Percentiles rank a stretch among this genome's conserved stretches.
Evolutionary conservation across 2,113 vertebrate genomes (phyloP).

Genomic region (Dipodomys ordii): DNA sequence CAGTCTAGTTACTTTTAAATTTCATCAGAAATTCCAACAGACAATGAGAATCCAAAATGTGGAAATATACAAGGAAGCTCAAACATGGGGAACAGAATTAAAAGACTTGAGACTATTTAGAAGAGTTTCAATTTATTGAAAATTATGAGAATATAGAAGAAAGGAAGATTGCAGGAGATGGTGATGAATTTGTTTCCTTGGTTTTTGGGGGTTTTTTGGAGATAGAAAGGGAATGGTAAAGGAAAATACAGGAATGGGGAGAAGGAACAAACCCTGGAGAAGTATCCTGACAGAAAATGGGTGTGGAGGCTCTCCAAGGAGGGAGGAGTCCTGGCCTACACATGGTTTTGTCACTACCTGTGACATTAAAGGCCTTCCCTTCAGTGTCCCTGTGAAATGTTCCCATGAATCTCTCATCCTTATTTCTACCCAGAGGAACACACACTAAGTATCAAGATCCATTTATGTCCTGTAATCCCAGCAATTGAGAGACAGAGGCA

Average conservation of each 20-base stretch:
- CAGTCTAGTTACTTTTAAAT: too few species aligned
- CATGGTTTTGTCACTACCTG: background rate
- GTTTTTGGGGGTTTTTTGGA: too few species aligned
- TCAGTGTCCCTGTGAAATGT: background rate
- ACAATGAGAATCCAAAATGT: too few species aligned
- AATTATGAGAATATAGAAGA: slow-evolving; percentile 1
- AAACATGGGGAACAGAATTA: too few species aligned
- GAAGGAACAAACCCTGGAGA: background rate
- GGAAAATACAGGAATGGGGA: slow-evolving; percentile 8
- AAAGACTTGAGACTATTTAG: too few species aligned
- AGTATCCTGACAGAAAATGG: background rate
- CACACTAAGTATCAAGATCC: background rate
- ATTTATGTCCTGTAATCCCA: background rate
- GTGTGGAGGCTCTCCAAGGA: background rate
- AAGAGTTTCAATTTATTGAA: background rate
- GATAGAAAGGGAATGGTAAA: background rate
- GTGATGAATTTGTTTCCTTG: too few species aligned
- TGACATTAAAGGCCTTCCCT: background rate
- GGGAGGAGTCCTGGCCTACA: background rate
- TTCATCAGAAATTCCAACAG: too few species aligned
- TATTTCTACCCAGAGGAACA: background rate
- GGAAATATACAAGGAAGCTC: too few species aligned
- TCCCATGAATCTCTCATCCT: background rate
- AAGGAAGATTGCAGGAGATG: background rate
- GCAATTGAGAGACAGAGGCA: background rate